A percentile compares a stretch with the other conserved stretches of the same genome.
Evolutionary conservation across 2,888 invertebrate species (phyloP).

Genomic region (Autographa pulchrina): DNA sequence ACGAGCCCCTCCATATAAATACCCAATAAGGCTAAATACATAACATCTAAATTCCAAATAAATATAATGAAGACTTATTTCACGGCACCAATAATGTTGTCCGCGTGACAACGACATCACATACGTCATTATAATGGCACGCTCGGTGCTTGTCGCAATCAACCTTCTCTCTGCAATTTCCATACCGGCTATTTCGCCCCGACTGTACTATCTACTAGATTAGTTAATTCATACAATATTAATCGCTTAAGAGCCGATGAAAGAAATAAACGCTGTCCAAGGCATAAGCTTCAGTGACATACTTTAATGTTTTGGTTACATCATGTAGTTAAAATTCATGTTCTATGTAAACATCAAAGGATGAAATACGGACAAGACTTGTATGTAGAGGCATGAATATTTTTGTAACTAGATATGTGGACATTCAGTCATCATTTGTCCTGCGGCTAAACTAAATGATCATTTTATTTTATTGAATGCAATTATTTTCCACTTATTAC

Average conservation of each 20-base stretch:
- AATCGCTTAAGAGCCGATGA: conserved; percentile 47
- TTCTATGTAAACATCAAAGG: too few species aligned
- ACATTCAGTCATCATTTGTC: conserved; percentile 2
- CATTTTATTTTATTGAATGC: conserved; percentile 11
- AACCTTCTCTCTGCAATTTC: conserved; percentile 42
- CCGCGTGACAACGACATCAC: conserved; percentile 9
- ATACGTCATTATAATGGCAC: conserved; percentile 27
- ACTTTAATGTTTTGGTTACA: neutral
- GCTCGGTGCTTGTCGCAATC: conserved; percentile 41
- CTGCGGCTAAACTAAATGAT: conserved; percentile 21
- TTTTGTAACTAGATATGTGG: neutral
- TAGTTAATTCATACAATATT: conserved; percentile 50
- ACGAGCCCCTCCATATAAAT: too few species aligned
- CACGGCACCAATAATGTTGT: conserved; percentile 7
- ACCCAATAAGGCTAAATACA: neutral
- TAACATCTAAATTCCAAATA: neutral
- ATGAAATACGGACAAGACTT: too few species aligned
- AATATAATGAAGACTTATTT: neutral
- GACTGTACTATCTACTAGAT: conserved; percentile 30
- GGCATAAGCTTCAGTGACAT: conserved; percentile 9
- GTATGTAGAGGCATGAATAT: too few species aligned
- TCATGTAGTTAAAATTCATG: neutral
- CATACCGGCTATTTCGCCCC: conserved; percentile 32
- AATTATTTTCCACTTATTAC: conserved; percentile 23
- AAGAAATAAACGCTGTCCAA: conserved; percentile 39